A percentile compares a stretch with the other conserved stretches of the same genome.
Conservation (phyloP, 1,140 invertebrate species). For the Zophobas morio region DNA sequence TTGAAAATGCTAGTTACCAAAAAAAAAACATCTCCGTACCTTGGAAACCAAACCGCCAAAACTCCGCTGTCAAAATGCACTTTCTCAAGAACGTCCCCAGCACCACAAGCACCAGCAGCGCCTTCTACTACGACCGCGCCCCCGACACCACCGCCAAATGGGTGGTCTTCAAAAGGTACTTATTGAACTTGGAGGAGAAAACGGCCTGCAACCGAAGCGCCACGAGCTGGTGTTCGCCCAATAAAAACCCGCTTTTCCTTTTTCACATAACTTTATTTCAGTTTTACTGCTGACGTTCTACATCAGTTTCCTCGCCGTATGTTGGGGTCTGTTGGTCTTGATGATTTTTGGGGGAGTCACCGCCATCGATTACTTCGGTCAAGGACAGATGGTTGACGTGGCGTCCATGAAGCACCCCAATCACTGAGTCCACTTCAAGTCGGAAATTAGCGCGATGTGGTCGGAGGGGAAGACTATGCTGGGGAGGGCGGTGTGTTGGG, state of each 20-base stretch:
- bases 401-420: not conserved
- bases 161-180: not conserved
- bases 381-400: not conserved
- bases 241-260: not conserved
- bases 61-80: conserved; percentile 2
- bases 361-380: not conserved
- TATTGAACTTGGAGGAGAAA: conserved; percentile 4
- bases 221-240: conserved; percentile 2
- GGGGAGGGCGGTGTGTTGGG: conserved; percentile 82
- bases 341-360: not conserved
- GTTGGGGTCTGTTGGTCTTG: not conserved
- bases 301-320: not conserved
- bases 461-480: conserved; percentile 93
- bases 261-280: not conserved
- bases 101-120: conserved; percentile 12
- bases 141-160: conserved; percentile 9
- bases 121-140: not conserved
- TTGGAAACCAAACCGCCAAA: no score
- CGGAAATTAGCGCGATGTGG: conserved; percentile 90
- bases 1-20: no score
- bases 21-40: no score
- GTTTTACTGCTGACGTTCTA: conserved; percentile 10
- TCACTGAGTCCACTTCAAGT: conserved; percentile 76
- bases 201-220: conserved; percentile 6
- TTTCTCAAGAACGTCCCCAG: conserved; percentile 5